Evolutionary conservation across 2,888 invertebrate genomes (phyloP).

Genomic region (Drosophila lutescens): DNA sequence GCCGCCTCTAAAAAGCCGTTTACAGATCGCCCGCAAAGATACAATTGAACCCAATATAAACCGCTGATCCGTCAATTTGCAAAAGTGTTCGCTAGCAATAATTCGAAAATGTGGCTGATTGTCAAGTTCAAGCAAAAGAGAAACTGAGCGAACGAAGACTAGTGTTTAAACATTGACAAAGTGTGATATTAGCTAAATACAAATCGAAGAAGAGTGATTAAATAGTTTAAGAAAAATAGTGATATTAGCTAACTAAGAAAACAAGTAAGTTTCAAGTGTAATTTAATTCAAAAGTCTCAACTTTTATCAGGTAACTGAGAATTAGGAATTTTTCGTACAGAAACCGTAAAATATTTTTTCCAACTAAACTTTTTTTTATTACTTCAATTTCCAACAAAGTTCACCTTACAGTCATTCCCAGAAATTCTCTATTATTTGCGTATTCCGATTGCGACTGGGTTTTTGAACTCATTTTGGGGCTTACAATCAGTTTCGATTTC

Average conservation of each 20-base stretch:
- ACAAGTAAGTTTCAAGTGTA: not conserved
- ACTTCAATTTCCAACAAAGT: not conserved
- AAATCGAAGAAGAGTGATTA: not conserved
- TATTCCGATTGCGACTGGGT: slow-evolving; percentile 11
- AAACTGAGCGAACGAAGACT: slow-evolving; percentile 13
- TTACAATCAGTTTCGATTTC: slow-evolving; percentile 1
- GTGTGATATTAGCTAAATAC: slow-evolving; percentile 23
- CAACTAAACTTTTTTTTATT: too few species aligned
- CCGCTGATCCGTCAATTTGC: slow-evolving; percentile 25
- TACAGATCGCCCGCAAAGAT: slow-evolving; percentile 20
- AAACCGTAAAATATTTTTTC: too few species aligned
- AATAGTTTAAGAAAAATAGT: slow-evolving; percentile 1
- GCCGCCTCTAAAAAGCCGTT: slow-evolving; percentile 11
- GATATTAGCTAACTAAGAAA: slow-evolving; percentile 4
- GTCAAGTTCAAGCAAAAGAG: slow-evolving; percentile 54
- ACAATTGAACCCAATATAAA: slow-evolving; percentile 39
- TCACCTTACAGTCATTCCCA: not conserved
- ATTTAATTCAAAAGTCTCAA: too few species aligned
- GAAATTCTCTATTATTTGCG: not conserved
- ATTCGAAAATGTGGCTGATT: slow-evolving; percentile 46
- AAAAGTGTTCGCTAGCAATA: slow-evolving; percentile 26
- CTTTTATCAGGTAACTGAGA: too few species aligned
- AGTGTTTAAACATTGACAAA: slow-evolving; percentile 11
- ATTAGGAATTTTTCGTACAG: too few species aligned
- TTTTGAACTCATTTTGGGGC: slow-evolving; percentile 22